Evolutionary conservation across 1,140 invertebrate genomes (phyloP).

Genomic region (Heliothis subflexa): DNA sequence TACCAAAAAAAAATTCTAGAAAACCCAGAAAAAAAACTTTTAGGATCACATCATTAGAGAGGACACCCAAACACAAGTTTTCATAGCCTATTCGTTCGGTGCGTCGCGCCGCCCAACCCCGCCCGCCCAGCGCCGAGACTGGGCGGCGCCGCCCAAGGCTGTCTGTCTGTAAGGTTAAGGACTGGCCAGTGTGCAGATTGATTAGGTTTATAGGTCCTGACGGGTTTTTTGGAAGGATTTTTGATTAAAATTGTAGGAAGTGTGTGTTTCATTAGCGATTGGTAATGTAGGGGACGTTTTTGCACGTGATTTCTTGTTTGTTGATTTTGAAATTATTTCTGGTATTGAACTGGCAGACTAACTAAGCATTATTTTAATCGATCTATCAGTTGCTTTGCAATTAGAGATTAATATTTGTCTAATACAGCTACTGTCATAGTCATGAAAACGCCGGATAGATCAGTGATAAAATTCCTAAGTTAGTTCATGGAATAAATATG

Average conservation of each 20-base stretch:
- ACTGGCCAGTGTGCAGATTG: constrained; percentile 51
- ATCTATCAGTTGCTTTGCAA: too few relatives aligned
- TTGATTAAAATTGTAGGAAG: background rate
- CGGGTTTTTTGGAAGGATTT: constrained; percentile 19
- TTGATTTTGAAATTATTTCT: background rate
- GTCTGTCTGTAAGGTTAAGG: constrained; percentile 66
- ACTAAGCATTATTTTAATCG: too few relatives aligned
- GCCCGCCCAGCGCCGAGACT: constrained; percentile 53
- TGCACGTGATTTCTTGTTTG: background rate
- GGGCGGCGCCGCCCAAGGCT: constrained; percentile 69
- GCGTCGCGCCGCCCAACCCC: constrained; percentile 44
- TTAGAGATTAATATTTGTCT: too few relatives aligned
- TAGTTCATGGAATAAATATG: too few relatives aligned
- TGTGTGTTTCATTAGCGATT: too few relatives aligned
- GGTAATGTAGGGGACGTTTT: background rate
- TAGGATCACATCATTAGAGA: constrained; percentile 42
- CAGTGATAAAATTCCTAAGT: too few relatives aligned
- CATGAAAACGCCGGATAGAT: too few relatives aligned
- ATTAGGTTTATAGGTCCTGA: constrained; percentile 46
- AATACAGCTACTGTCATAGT: too few relatives aligned
- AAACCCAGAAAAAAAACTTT: constrained; percentile 20
- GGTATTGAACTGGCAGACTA: too few relatives aligned
- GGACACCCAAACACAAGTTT: constrained; percentile 57
- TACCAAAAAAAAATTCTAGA: background rate
- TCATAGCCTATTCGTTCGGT: constrained; percentile 40